These are phyloP conservation scores for Ovis aries DNA, from an alignment of 2,113 vertebrate species.

Conservation along the genomic window ARS-UI_Ramb_v3.0 NC_056054.1:212006001-212006500, in stretches of 20 bases:
- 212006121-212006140: slow-evolving; percentile 51
- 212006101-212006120: slow-evolving; percentile 53
- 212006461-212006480: not conserved
- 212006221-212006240: slow-evolving; percentile 39
- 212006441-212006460: not conserved
- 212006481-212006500: not conserved
- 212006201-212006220: slow-evolving; percentile 39
- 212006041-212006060: slow-evolving; percentile 3
- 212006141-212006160: slow-evolving; percentile 55
- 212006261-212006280: not conserved
- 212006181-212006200: slow-evolving; percentile 54
- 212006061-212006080: not conserved
- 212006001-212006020: not conserved
- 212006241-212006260: slow-evolving; percentile 45
- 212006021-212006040: slow-evolving; percentile 24
- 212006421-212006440: not conserved
- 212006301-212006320: slow-evolving; percentile 40
- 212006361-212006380: not conserved
- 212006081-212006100: slow-evolving; percentile 39
- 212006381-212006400: not conserved
- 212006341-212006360: not conserved
- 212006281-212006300: slow-evolving; percentile 24
- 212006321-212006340: not conserved
- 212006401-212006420: not conserved
- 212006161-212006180: slow-evolving; percentile 11